Conservation (phyloP, 2,888 invertebrate species). For the Zhengitettix transpicula region DNA sequence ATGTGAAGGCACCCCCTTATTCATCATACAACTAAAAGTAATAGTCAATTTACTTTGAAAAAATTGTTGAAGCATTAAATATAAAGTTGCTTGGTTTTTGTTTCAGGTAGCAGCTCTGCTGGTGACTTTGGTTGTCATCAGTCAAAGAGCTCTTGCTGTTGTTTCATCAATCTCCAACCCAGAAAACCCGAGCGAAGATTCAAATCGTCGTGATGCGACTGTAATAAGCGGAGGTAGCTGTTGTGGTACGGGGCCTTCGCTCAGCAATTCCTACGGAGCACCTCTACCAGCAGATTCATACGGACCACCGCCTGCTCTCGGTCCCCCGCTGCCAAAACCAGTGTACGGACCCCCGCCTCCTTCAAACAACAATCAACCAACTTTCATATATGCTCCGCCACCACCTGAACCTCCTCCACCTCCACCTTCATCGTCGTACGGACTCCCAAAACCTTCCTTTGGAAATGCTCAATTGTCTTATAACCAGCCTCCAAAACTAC, state of each 20-base stretch:
- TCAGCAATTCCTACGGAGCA: conserved; percentile 32
- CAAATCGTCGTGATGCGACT: conserved; percentile 5
- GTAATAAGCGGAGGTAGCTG: background rate
- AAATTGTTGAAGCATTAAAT: too few relatives aligned
- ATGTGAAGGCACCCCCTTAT: too few relatives aligned
- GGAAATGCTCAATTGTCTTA: background rate
- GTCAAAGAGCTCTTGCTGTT: background rate
- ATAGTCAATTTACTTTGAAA: too few relatives aligned
- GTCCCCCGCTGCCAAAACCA: conserved; percentile 6
- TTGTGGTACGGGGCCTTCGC: background rate
- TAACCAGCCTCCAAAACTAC: background rate
- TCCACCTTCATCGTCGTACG: background rate
- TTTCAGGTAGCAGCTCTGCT: background rate
- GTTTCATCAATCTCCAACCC: background rate
- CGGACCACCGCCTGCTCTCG: conserved; percentile 28
- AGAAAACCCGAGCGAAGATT: background rate
- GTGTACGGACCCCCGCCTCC: conserved; percentile 9
- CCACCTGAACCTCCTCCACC: conserved; percentile 12
- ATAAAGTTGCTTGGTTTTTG: background rate
- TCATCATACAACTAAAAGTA: too few relatives aligned
- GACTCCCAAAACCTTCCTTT: conserved; percentile 1
- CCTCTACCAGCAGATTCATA: conserved; percentile 35
- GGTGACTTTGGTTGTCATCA: background rate
- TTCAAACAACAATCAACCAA: conserved; percentile 12
- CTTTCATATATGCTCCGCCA: conserved; percentile 21